Base-by-base conservation (phyloP, 2,797 vertebrate species). In the Callimico goeldii region DNA sequence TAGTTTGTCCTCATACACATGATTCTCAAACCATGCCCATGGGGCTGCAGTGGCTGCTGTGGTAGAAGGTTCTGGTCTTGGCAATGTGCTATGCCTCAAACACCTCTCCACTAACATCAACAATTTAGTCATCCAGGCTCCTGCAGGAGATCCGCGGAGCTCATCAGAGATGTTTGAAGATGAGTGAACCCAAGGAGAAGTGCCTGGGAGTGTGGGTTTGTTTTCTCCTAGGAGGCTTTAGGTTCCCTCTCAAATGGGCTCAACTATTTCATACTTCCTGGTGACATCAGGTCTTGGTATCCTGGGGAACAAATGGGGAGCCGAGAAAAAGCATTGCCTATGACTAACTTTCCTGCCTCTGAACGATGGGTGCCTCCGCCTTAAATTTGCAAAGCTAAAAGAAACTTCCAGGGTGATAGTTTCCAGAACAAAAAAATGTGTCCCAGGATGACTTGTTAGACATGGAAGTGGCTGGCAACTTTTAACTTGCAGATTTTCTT, bases 401-500 rank as follows among this genome's bases (percentile, higher is more conserved):
- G 84, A 77, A 81, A 82, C 81, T 39, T 33, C 41, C 46, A 3
- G 4, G 5, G 30, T 81, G 86, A 87, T 55, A 43, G 58, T 57
- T 92, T 95, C 89, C 26, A 91, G 93, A 77, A 50, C 64, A 83
- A 76, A 84, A 77, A 87, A 91, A 36, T 14, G 50, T 61, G 39
- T 95, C 89, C 93, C 94, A 76, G 48, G 87, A 77, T 95, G 94
- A 91, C 83, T 95, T 95, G 95, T 97, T 96, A 97, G 96, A 96
- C 86, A 50, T 87, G 70, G 46, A 94, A 91, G 87, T 94, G 83
- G 76, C 80, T 94, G 95, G 93, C 52, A 93, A 94, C 91, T 95
- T 94, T 91, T 91, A 93, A 96, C 89, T 96, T 84, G 94, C 80
- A 93, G 89, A 91, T 96, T 94, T 97, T 70, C 33, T 95, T 96